phyloP scores from a whole-genome alignment of 2,888 invertebrate genomes.

The Pachycephus smyrnensis region DNA sequence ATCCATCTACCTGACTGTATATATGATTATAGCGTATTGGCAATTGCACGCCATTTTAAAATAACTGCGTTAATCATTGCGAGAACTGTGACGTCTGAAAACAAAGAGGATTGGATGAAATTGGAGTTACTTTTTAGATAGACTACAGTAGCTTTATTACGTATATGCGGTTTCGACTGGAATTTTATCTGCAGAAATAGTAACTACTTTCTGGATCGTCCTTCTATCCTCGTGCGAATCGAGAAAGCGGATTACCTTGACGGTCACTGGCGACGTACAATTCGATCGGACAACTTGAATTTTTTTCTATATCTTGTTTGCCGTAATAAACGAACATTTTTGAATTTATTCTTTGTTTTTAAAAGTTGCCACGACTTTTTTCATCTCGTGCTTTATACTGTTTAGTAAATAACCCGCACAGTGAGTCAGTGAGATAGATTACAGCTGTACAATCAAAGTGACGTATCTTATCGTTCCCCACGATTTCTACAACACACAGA shows the following conservation, averaged over 20 bases:
- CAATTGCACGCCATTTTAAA: background rate
- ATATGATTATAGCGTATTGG: background rate
- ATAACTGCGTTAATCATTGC: background rate
- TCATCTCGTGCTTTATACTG: background rate
- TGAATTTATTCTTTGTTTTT: background rate
- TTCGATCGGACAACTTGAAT: background rate
- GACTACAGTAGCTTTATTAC: background rate
- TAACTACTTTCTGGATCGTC: background rate
- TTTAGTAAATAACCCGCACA: background rate
- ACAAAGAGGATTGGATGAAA: background rate
- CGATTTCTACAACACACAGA: background rate
- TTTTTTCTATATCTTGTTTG: background rate
- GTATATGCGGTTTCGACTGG: background rate
- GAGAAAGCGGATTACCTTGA: constrained; percentile 6
- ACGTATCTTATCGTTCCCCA: background rate
- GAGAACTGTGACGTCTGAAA: background rate
- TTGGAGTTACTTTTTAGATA: background rate
- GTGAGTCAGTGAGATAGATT: background rate
- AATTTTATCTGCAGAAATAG: background rate
- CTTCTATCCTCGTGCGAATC: constrained; percentile 5
- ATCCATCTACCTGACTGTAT: background rate
- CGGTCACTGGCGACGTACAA: background rate
- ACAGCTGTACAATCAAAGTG: background rate
- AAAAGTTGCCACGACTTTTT: background rate
- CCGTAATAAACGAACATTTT: background rate